A percentile compares a stretch with the other conserved stretches of the same genome.
Evolutionary conservation across 2,113 vertebrate genomes (phyloP).

Genomic region (Equus przewalskii): DNA sequence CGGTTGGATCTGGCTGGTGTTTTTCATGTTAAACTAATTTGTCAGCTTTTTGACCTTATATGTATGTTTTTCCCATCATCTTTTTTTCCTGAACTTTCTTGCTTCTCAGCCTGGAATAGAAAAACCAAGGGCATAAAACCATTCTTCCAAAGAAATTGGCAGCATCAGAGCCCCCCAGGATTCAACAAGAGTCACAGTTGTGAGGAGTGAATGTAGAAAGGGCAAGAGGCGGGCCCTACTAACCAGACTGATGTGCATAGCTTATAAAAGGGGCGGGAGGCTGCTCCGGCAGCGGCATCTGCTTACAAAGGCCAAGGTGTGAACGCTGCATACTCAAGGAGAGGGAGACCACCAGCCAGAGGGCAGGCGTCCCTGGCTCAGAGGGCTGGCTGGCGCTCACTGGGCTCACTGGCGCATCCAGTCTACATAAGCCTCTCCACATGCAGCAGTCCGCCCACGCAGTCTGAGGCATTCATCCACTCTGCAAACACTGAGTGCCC

Average conservation of each 20-base stretch:
- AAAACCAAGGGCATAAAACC: background rate
- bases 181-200: constrained; percentile 15
- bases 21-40: constrained; percentile 54
- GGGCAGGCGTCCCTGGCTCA: background rate
- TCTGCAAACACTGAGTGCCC: background rate
- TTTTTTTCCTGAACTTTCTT: constrained; percentile 32
- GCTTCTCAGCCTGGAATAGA: constrained; percentile 5
- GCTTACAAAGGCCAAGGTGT: background rate
- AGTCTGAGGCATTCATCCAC: background rate
- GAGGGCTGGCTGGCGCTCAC: background rate
- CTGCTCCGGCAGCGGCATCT: background rate
- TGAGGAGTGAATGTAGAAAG: background rate
- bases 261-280: background rate
- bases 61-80: constrained; percentile 19
- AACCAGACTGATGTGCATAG: background rate
- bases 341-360: background rate
- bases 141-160: background rate
- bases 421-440: background rate
- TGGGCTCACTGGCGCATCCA: background rate
- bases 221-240: background rate
- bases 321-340: background rate
- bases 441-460: background rate
- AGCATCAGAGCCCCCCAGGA: background rate
- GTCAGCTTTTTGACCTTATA: constrained; percentile 2
- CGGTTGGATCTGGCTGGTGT: background rate